Evolutionary conservation across 2,113 vertebrate species (phyloP).

Genomic region (Fregetta grallaria): DNA sequence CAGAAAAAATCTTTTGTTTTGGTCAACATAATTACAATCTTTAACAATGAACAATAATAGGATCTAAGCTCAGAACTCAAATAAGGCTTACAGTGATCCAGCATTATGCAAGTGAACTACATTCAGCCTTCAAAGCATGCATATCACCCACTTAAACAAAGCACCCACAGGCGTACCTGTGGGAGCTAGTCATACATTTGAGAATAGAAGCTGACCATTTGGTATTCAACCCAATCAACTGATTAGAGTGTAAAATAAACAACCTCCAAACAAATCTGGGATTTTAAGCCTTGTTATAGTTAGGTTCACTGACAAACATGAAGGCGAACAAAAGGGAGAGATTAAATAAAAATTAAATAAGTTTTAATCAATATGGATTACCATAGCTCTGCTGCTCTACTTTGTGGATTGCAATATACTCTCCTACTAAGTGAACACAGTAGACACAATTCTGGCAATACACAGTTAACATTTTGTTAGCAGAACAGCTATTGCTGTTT

Average conservation of each 20-base stretch:
- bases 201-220: not conserved
- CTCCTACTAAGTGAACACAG: not conserved
- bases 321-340: not conserved
- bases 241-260: not conserved
- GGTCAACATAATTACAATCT: not conserved
- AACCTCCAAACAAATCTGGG: not conserved
- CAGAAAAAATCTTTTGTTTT: not conserved
- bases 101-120: not conserved
- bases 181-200: not conserved
- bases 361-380: not conserved
- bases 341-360: not conserved
- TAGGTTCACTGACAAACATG: not conserved
- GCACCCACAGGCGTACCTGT: not conserved
- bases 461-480: not conserved
- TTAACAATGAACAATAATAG: not conserved
- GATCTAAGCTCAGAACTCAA: not conserved
- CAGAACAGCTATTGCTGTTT: not conserved
- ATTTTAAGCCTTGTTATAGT: not conserved
- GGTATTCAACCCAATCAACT: not conserved
- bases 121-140: not conserved
- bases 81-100: not conserved
- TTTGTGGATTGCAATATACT: not conserved
- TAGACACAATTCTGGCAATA: not conserved
- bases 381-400: not conserved
- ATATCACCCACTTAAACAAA: not conserved